Evolutionary conservation across 1,140 invertebrate genomes (phyloP).

Genomic region (Pinna nobilis): DNA sequence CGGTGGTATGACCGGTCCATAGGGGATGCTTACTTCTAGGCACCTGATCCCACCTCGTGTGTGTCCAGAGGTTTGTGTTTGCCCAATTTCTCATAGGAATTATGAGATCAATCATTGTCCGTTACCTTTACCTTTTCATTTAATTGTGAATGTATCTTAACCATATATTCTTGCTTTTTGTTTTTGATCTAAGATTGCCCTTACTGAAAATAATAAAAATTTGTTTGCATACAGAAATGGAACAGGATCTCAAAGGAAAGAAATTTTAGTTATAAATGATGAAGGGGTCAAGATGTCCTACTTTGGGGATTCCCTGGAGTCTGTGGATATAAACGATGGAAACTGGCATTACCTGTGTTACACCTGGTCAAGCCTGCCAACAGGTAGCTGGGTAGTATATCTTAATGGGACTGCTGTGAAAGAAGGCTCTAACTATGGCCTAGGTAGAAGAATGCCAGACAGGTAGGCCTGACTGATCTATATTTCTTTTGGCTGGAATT

Average conservation of each 20-base stretch:
- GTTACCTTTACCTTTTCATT: too few relatives aligned
- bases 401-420: constrained; percentile 38
- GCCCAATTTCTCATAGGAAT: too few relatives aligned
- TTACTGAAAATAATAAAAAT: background rate
- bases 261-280: background rate
- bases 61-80: too few relatives aligned
- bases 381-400: constrained; percentile 38
- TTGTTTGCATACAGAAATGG: background rate
- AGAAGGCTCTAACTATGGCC: constrained; percentile 6
- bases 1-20: too few relatives aligned
- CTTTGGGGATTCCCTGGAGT: background rate
- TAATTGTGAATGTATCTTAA: too few relatives aligned
- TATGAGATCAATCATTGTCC: too few relatives aligned
- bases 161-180: background rate
- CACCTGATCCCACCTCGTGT: too few relatives aligned
- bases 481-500: background rate
- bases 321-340: constrained; percentile 25
- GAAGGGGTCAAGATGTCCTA: constrained; percentile 1
- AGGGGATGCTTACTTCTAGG: too few relatives aligned
- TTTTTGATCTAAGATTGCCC: background rate
- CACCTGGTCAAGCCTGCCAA: constrained; percentile 23
- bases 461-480: constrained; percentile 33
- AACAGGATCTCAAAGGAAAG: background rate
- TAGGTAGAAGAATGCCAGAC: constrained; percentile 25
- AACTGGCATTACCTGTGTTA: constrained; percentile 56